Conservation (phyloP, 37 sponge, comb jelly and placozoan genomes). For the Petrosia ficiformis region DNA sequence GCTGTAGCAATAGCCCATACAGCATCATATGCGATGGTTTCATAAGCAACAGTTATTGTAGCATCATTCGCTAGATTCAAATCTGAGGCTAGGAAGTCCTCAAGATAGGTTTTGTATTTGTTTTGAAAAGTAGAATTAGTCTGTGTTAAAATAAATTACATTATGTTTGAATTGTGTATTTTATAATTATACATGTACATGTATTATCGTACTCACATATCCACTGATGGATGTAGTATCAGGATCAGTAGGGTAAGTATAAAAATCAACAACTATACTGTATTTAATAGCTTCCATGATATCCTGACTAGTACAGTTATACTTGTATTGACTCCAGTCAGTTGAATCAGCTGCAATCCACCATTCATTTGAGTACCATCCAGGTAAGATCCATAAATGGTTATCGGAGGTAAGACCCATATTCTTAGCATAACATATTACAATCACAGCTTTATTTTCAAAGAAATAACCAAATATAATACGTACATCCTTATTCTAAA, state of each 20-base stretch:
- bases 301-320: neutral
- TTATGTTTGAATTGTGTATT: too few species aligned
- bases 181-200: neutral
- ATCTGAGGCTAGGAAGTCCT: conserved; percentile 6
- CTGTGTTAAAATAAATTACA: neutral
- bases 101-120: conserved; percentile 23
- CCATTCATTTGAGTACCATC: conserved; percentile 57
- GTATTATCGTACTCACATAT: neutral
- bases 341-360: conserved; percentile 27
- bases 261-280: neutral
- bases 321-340: conserved; percentile 11
- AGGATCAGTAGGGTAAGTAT: neutral
- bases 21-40: conserved; percentile 49
- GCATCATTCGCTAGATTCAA: too few species aligned
- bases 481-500: conserved; percentile 10
- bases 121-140: conserved; percentile 8
- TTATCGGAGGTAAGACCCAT: conserved; percentile 25
- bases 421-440: conserved; percentile 32
- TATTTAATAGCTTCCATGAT: neutral
- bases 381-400: conserved; percentile 71
- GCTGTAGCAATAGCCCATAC: conserved; percentile 48
- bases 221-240: neutral
- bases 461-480: conserved; percentile 60
- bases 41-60: conserved; percentile 13
- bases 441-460: conserved; percentile 30